phyloP scores from a whole-genome alignment of 1,140 invertebrate genomes.

The Melanaphis sacchari region DNA sequence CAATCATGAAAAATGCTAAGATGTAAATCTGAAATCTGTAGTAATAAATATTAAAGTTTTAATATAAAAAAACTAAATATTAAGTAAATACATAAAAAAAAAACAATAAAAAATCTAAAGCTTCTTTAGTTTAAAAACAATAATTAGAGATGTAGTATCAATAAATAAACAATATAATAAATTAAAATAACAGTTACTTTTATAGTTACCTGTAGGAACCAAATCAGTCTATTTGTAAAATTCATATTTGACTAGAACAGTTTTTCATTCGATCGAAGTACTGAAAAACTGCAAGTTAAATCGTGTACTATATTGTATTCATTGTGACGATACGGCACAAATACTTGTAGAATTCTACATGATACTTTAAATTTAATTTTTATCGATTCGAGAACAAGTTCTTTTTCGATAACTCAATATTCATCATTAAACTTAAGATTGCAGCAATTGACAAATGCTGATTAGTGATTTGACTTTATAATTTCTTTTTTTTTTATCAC shows the following conservation, averaged over 20 bases:
- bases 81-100: background rate
- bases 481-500: background rate
- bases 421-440: background rate
- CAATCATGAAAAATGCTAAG: constrained; percentile 85
- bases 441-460: background rate
- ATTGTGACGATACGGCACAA: background rate
- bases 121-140: background rate
- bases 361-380: background rate
- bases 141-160: background rate
- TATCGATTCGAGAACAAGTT: background rate
- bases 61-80: background rate
- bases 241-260: constrained; percentile 63
- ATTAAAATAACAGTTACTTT: constrained; percentile 52
- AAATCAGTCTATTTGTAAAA: constrained; percentile 70
- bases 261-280: background rate
- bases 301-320: background rate
- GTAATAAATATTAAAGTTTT: constrained; percentile 59
- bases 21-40: constrained; percentile 87
- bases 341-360: background rate
- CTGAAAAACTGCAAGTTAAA: background rate
- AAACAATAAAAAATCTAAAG: background rate
- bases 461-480: background rate
- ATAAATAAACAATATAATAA: constrained; percentile 1
- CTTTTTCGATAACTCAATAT: background rate
- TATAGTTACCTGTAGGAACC: constrained; percentile 77